A percentile compares a stretch with the other conserved stretches of the same genome.
Evolutionary conservation across 2,797 vertebrate species (phyloP).

Genomic region (Megaceryle alcyon): DNA sequence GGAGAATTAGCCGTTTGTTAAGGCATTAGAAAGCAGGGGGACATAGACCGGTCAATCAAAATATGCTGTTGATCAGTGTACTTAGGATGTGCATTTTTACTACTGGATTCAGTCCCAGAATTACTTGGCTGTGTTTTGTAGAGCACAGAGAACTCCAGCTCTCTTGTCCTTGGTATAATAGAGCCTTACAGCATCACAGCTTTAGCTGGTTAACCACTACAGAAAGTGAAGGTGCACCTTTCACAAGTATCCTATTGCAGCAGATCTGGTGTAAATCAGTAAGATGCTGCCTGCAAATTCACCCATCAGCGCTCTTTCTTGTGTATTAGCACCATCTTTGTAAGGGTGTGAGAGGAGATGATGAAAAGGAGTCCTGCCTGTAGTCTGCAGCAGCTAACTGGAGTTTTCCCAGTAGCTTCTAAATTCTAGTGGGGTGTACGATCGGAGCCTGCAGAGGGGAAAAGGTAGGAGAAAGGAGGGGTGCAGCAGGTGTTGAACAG

Average conservation of each 20-base stretch:
- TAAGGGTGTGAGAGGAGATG: neutral
- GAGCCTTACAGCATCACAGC: neutral
- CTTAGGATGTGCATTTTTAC: neutral
- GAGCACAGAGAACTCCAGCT: neutral
- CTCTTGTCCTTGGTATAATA: neutral
- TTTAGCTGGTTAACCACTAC: neutral
- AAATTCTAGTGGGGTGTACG: neutral
- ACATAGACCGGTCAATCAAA: neutral
- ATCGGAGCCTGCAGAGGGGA: neutral
- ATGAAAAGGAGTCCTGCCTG: neutral
- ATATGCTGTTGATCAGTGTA: neutral
- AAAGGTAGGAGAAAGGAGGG: neutral
- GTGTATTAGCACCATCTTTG: accelerated
- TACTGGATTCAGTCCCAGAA: constrained; percentile 24
- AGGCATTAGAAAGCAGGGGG: neutral
- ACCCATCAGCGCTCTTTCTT: neutral
- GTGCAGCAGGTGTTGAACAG: neutral
- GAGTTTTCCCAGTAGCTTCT: neutral
- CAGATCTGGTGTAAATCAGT: neutral
- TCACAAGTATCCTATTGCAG: accelerated
- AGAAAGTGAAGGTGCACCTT: neutral
- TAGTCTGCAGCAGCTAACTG: neutral
- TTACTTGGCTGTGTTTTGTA: neutral
- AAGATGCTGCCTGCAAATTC: neutral
- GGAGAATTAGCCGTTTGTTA: neutral